phyloP scores from a whole-genome alignment of 2,797 vertebrate genomes.

The Euthynnus affinis region DNA sequence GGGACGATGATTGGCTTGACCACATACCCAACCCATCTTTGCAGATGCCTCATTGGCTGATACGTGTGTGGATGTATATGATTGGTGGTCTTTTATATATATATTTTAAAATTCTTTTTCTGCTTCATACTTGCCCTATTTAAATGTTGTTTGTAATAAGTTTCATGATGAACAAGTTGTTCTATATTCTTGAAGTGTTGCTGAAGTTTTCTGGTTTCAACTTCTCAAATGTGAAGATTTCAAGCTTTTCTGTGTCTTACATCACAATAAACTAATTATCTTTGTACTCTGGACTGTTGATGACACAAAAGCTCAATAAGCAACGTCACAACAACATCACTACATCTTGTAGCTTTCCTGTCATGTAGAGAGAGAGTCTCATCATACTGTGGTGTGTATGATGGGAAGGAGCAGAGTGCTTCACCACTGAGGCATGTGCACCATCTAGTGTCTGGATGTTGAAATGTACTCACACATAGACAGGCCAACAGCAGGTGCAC shows the following conservation, averaged over 20 bases:
- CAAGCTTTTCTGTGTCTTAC: neutral
- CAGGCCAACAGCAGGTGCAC: neutral
- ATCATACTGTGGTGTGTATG: neutral
- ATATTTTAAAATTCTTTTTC: no score
- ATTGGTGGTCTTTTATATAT: no score
- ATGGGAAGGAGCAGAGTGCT: neutral
- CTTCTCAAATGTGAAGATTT: neutral
- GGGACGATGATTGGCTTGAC: no score
- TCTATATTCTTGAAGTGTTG: no score
- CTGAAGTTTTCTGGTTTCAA: no score
- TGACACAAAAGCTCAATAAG: neutral
- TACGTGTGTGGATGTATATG: no score
- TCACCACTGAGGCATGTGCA: conserved; percentile 58
- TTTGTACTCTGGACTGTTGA: neutral
- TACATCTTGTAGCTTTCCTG: conserved; percentile 3
- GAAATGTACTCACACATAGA: conserved; percentile 27
- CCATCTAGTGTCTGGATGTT: conserved; percentile 79
- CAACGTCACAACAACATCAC: neutral
- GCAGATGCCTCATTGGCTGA: no score
- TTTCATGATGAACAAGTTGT: no score
- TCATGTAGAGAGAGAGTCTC: neutral
- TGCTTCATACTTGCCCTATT: no score
- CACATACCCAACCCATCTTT: no score
- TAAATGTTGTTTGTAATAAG: no score
- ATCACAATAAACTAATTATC: neutral